Percentiles rank a stretch among this genome's conserved stretches.
Conservation (phyloP, 1,140 invertebrate genomes). For the Aphis gossypii region DNA sequence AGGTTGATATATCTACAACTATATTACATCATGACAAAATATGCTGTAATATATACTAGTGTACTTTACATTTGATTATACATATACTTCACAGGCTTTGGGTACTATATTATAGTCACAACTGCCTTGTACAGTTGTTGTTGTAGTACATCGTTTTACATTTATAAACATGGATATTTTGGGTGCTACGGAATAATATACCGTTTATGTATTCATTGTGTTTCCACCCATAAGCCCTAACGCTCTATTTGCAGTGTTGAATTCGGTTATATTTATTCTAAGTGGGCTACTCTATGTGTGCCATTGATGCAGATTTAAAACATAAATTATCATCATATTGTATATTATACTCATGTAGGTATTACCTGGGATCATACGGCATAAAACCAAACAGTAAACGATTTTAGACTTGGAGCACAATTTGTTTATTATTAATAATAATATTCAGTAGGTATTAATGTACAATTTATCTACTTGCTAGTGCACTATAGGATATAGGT, state of each 20-base stretch:
- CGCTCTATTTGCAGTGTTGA: not conserved
- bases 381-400: not conserved
- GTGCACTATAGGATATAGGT: not conserved
- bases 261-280: not conserved
- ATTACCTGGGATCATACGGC: not conserved
- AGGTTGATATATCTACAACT: not conserved
- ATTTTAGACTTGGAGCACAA: not conserved
- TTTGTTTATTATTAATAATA: not conserved
- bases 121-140: not conserved
- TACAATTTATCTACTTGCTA: not conserved
- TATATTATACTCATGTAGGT: not conserved
- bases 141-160: not conserved
- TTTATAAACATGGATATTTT: not conserved
- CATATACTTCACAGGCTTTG: not conserved
- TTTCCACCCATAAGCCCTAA: not conserved
- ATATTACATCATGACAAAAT: not conserved
- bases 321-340: not conserved
- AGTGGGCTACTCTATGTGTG: not conserved
- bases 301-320: conserved; percentile 6
- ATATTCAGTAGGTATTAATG: not conserved
- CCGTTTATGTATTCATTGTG: not conserved
- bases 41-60: not conserved
- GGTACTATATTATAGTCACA: not conserved
- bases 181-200: not conserved
- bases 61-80: not conserved